Evolutionary conservation across 2,888 invertebrate species (phyloP).

Genomic region (Drosophila mayaguana): DNA sequence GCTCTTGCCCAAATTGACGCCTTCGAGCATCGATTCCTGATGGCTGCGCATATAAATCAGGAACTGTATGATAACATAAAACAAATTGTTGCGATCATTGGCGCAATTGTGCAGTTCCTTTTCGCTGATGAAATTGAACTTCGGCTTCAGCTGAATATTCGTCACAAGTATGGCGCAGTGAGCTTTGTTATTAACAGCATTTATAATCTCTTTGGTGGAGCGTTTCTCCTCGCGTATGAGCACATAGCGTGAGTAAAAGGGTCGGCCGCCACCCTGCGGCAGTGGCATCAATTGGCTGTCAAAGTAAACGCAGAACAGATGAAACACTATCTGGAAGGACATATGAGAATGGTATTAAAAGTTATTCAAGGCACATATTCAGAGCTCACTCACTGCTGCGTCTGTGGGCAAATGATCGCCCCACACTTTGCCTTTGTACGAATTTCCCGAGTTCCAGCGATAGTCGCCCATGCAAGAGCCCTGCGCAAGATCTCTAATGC

Average conservation of each 20-base stretch:
- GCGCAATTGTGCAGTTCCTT: constrained; percentile 89
- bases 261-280: constrained; percentile 88
- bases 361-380: neutral
- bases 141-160: constrained; percentile 82
- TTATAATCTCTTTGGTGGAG: constrained; percentile 82
- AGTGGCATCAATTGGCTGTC: constrained; percentile 91
- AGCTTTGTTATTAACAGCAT: constrained; percentile 83
- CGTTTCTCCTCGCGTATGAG: constrained; percentile 84
- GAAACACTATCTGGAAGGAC: constrained; percentile 90
- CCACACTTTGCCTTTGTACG: constrained; percentile 91
- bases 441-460: constrained; percentile 94
- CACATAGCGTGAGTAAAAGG: constrained; percentile 87
- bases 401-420: constrained; percentile 94
- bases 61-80: constrained; percentile 94
- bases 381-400: constrained; percentile 88
- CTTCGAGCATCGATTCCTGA: constrained; percentile 91
- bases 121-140: constrained; percentile 86
- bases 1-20: constrained; percentile 91
- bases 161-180: constrained; percentile 84
- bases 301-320: constrained; percentile 93
- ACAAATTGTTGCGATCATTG: constrained; percentile 94
- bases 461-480: constrained; percentile 96
- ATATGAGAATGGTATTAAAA: neutral
- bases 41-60: constrained; percentile 90
- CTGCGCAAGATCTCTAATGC: constrained; percentile 91